Evolutionary conservation across 2,888 invertebrate genomes (phyloP).

Genomic region (Galerucella calmariensis): DNA sequence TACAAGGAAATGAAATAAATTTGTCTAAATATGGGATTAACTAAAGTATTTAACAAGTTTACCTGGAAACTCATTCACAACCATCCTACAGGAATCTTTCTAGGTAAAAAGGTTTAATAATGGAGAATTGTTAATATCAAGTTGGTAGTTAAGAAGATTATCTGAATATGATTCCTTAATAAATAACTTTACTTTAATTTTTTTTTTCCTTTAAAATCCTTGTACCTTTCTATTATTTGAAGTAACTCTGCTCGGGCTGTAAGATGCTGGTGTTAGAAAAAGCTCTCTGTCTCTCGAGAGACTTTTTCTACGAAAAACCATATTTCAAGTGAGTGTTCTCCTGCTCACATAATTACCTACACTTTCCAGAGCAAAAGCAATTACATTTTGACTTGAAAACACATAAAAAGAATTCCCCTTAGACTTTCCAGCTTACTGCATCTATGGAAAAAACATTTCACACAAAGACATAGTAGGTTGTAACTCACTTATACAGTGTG

Average conservation of each 20-base stretch:
- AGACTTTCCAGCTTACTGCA: slow-evolving; percentile 8
- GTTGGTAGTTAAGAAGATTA: too few species aligned
- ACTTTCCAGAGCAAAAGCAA: slow-evolving; percentile 28
- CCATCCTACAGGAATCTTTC: too few species aligned
- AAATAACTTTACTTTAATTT: background rate
- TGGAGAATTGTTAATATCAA: too few species aligned
- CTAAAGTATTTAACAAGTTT: too few species aligned
- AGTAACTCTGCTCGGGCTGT: background rate
- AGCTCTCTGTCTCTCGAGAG: slow-evolving; percentile 11
- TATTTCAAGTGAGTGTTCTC: slow-evolving; percentile 19
- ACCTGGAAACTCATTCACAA: too few species aligned
- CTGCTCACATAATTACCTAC: slow-evolving; percentile 30
- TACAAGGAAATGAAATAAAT: too few species aligned
- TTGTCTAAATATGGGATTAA: too few species aligned
- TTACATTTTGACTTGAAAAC: slow-evolving; percentile 30
- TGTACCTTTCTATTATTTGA: background rate
- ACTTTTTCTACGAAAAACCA: slow-evolving; percentile 19
- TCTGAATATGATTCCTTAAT: too few species aligned
- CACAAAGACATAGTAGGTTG: background rate
- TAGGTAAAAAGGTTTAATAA: too few species aligned
- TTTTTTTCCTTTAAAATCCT: background rate
- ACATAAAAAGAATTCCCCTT: slow-evolving; percentile 19
- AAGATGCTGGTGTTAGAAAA: slow-evolving; percentile 16
- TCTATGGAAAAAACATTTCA: slow-evolving; percentile 14
- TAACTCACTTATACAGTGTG: too few species aligned